Conservation (phyloP, 2,113 vertebrate species). For the Malurus melanocephalus region DNA sequence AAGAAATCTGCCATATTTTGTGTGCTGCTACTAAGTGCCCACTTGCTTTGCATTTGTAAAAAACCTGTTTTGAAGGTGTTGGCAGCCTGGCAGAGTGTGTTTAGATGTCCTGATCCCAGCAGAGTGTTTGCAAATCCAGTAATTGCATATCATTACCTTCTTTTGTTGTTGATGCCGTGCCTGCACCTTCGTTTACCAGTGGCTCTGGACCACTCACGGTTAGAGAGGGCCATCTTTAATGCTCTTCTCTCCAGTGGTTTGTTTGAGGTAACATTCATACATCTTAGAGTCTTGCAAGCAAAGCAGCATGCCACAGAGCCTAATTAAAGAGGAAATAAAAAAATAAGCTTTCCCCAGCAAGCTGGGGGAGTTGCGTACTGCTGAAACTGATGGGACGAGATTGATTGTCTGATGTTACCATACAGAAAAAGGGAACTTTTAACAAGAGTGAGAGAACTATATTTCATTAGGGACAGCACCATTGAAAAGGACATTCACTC, state of each 20-base stretch:
- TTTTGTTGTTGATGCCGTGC: not conserved
- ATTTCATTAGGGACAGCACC: conserved; percentile 24
- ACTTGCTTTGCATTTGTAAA: not conserved
- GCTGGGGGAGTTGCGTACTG: not conserved
- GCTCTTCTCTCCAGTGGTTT: not conserved
- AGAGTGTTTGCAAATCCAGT: conserved; percentile 24
- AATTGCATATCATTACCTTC: conserved; percentile 30
- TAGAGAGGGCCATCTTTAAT: conserved; percentile 15
- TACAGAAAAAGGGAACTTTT: not conserved
- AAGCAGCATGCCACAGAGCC: not conserved
- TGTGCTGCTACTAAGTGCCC: not conserved
- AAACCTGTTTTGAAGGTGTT: not conserved
- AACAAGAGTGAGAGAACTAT: not conserved
- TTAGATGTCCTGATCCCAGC: not conserved
- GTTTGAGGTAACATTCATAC: not conserved
- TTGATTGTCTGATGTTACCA: conserved; percentile 27
- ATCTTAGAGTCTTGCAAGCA: conserved; percentile 1
- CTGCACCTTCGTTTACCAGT: not conserved
- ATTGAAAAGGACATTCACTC: conserved; percentile 9
- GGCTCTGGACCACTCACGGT: not conserved
- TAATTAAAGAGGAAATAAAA: conserved; percentile 49
- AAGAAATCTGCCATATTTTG: not conserved
- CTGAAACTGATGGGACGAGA: conserved; percentile 18
- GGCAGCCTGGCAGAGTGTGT: not conserved
- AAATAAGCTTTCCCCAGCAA: not conserved